Percentiles rank a stretch among this genome's conserved stretches.
Evolutionary conservation across 64 coral and sea anemone genomes (phyloP).

Genomic region (Platygyra sinensis): DNA sequence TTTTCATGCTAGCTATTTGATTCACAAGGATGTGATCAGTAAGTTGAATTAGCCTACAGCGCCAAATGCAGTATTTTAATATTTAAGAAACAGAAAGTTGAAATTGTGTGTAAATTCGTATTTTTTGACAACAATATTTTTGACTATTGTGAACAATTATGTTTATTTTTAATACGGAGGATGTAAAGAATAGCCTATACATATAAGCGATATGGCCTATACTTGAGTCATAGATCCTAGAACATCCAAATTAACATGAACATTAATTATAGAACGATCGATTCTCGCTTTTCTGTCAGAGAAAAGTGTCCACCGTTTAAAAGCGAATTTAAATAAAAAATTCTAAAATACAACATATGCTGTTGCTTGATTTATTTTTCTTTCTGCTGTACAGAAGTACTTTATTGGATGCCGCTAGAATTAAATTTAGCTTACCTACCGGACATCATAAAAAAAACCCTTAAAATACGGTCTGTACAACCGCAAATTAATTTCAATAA

Average conservation of each 20-base stretch:
- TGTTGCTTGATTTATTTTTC: background rate
- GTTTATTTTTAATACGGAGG: conserved; percentile 10
- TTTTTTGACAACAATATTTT: conserved; percentile 13
- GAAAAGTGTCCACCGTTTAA: background rate
- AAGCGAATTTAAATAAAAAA: background rate
- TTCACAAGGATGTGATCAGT: background rate
- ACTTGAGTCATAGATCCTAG: too few relatives aligned
- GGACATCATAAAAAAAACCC: background rate
- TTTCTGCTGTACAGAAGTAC: background rate
- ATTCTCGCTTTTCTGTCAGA: background rate
- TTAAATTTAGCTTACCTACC: background rate
- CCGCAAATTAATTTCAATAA: too few relatives aligned
- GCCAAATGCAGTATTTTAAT: background rate
- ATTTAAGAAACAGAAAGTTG: background rate
- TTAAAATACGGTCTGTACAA: too few relatives aligned
- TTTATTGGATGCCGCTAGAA: background rate
- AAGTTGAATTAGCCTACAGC: background rate
- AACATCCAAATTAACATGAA: background rate
- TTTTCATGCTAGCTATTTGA: background rate
- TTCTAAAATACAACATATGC: too few relatives aligned
- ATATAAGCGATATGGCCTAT: too few relatives aligned
- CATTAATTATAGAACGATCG: background rate
- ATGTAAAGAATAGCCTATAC: too few relatives aligned
- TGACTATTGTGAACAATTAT: conserved; percentile 34
- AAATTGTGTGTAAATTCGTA: background rate